phyloP scores from a whole-genome alignment of 1,140 invertebrate genomes.

The Drepana arcuata region DNA sequence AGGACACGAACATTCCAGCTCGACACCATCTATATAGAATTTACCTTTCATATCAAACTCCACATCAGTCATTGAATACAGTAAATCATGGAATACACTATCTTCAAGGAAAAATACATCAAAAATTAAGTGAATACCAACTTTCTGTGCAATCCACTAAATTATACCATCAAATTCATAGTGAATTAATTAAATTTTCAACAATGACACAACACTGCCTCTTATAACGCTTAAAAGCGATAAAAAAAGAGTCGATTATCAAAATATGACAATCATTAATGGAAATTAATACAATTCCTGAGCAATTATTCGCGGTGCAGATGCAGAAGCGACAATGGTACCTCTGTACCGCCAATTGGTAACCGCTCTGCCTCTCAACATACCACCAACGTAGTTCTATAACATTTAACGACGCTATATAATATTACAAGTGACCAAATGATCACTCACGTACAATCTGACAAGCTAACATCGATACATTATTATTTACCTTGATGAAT shows the following conservation, averaged over 20 bases:
- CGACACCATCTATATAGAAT: too few relatives aligned
- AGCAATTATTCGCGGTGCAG: constrained; percentile 33
- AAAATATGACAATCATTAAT: constrained; percentile 39
- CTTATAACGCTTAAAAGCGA: constrained; percentile 54
- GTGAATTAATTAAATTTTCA: constrained; percentile 55
- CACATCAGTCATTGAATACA: constrained; percentile 60
- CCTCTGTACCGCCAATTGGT: too few relatives aligned
- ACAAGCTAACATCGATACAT: constrained; percentile 66
- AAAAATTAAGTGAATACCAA: constrained; percentile 70
- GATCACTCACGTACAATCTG: constrained; percentile 58
- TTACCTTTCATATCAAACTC: constrained; percentile 30
- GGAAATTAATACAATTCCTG: constrained; percentile 68
- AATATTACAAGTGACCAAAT: constrained; percentile 58
- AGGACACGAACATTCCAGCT: too few relatives aligned
- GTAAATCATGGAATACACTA: constrained; percentile 57
- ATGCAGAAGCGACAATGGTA: constrained; percentile 48
- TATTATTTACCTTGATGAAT: constrained; percentile 60
- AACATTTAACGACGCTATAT: constrained; percentile 60
- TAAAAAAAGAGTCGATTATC: constrained; percentile 54
- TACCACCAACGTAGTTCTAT: constrained; percentile 48
- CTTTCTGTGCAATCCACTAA: constrained; percentile 68
- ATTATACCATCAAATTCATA: too few relatives aligned
- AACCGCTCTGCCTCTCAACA: too few relatives aligned
- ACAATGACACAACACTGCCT: constrained; percentile 58
- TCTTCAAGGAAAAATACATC: constrained; percentile 63